Evolutionary conservation across 2,113 vertebrate genomes (phyloP).

Genomic region (Rhabdomys dilectus): DNA sequence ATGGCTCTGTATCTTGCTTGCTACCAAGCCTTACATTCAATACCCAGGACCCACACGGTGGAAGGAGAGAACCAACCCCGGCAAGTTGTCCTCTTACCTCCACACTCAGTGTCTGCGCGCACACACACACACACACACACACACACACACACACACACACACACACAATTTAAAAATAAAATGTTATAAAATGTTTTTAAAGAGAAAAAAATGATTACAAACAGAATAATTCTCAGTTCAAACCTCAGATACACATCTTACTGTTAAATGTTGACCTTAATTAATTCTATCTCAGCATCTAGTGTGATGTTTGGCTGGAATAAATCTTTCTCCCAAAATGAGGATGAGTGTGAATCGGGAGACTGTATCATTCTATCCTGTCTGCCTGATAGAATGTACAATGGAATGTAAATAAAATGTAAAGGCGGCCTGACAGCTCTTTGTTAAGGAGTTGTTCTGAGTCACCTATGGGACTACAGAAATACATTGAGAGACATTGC

Average conservation of each 20-base stretch:
- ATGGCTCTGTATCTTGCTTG: not conserved
- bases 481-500: no score
- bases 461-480: fast-evolving
- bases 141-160: not conserved
- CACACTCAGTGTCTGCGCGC: not conserved
- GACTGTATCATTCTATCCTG: not conserved
- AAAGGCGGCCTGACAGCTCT: not conserved
- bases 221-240: not conserved
- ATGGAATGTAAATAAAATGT: no score
- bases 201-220: not conserved
- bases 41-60: not conserved
- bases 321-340: not conserved
- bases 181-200: not conserved
- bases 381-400: no score
- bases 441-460: not conserved
- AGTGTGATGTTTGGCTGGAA: not conserved
- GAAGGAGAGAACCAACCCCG: not conserved
- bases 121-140: not conserved
- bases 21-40: not conserved
- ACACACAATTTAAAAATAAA: not conserved
- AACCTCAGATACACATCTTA: not conserved
- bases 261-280: not conserved
- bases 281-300: not conserved
- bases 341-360: not conserved
- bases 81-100: not conserved